phyloP scores from a whole-genome alignment of 2,888 invertebrate genomes.

The Hipparchia sbordonii region DNA sequence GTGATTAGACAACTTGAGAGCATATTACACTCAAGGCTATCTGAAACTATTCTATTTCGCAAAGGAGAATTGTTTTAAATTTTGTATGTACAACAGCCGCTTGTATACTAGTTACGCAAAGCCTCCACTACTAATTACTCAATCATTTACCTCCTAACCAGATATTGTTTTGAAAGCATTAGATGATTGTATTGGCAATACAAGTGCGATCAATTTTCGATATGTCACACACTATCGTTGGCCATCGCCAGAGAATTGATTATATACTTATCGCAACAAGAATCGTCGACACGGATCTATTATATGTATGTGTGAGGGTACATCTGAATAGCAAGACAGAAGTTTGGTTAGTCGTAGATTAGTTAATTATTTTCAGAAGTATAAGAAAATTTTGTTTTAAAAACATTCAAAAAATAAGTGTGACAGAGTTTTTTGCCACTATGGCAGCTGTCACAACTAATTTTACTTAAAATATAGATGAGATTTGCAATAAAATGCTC shows the following conservation, averaged over 20 bases:
- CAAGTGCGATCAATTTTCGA: slow-evolving; percentile 46
- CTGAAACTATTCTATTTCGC: too few relatives aligned
- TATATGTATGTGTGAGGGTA: slow-evolving; percentile 17
- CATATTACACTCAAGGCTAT: too few relatives aligned
- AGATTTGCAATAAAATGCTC: too few relatives aligned
- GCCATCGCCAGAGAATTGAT: slow-evolving; percentile 46
- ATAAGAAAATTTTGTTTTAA: too few relatives aligned
- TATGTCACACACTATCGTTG: slow-evolving; percentile 47
- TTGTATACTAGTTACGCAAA: background rate
- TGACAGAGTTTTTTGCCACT: too few relatives aligned
- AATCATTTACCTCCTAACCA: slow-evolving; percentile 14
- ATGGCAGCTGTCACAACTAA: too few relatives aligned
- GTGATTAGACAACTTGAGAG: too few relatives aligned
- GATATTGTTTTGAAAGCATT: slow-evolving; percentile 30
- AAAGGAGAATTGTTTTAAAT: too few relatives aligned
- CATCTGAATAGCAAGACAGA: slow-evolving; percentile 5
- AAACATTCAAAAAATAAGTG: too few relatives aligned
- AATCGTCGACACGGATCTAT: slow-evolving; percentile 38
- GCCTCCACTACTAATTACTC: slow-evolving; percentile 16
- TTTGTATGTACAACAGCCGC: too few relatives aligned
- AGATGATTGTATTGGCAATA: slow-evolving; percentile 24
- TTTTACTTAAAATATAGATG: too few relatives aligned
- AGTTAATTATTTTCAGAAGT: too few relatives aligned
- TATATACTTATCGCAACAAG: slow-evolving; percentile 45
- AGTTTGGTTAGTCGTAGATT: background rate